A percentile compares a stretch with the other conserved stretches of the same genome.
phyloP scores from a whole-genome alignment of 2,888 invertebrate genomes.

The Nomada fabriciana region DNA sequence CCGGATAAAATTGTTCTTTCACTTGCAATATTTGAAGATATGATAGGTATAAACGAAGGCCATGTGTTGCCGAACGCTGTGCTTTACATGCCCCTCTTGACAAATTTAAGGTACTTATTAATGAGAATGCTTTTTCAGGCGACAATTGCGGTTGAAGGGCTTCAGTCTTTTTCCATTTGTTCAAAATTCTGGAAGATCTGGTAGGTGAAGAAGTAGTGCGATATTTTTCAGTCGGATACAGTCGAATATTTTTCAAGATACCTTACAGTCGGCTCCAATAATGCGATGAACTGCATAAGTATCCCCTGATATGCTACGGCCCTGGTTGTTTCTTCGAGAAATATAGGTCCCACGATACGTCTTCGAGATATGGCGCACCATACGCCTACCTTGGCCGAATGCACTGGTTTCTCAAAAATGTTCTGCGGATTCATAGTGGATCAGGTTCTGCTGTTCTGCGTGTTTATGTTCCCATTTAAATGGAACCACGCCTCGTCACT shows the following conservation, averaged over 20 bases:
- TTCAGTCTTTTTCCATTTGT: conserved; percentile 1
- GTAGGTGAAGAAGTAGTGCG: background rate
- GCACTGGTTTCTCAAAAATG: too few relatives aligned
- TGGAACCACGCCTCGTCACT: too few relatives aligned
- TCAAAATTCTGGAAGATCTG: background rate
- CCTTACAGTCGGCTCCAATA: too few relatives aligned
- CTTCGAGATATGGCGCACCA: background rate
- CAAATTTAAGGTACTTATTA: conserved; percentile 1
- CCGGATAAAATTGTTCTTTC: conserved; percentile 17
- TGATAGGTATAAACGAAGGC: conserved; percentile 10
- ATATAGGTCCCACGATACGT: background rate
- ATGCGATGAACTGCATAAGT: too few relatives aligned
- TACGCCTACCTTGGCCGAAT: background rate
- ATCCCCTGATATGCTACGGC: background rate
- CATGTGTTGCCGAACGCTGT: conserved; percentile 7
- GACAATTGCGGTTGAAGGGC: background rate
- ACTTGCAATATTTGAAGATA: background rate
- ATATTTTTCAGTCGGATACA: too few relatives aligned
- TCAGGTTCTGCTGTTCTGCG: too few relatives aligned
- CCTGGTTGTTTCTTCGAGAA: background rate
- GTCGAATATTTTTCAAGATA: too few relatives aligned
- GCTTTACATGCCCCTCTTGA: background rate
- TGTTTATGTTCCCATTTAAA: too few relatives aligned
- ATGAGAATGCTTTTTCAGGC: conserved; percentile 13
- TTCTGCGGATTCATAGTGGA: too few relatives aligned